Base-by-base conservation (phyloP, 2,113 vertebrate species). In the Ellobius talpinus region DNA sequence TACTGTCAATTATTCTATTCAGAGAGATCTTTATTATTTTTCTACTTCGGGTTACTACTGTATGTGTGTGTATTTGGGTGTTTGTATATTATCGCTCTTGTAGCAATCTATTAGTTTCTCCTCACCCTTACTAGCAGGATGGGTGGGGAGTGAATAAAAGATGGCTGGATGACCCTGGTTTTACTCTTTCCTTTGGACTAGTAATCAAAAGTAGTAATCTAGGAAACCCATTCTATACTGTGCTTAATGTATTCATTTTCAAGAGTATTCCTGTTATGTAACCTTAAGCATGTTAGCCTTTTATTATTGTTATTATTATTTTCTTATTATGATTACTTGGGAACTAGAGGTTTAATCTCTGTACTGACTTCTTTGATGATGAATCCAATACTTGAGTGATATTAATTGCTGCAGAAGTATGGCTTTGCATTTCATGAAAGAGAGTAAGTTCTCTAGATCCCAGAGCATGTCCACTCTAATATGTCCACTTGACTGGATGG, bases 1-100 rank as follows among this genome's bases (percentile, higher is more conserved):
- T 96, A 63, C 8, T 4, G 45, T 66, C 84, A 93, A 81, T 12
- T 58, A 93, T 82, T 95, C 47, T 87, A 78, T 81, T 91, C 79
- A 92, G 39, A 87, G 55, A 95, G 7, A 42, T 14, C 23, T 91
- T 93, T 39, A 77, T 72, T 66, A 39, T 63, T 90, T 90, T 91
- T 92, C 72, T 36, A 61, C 12, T 78, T 61, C 23, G 29, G 74
- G 87, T 91, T 84, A 86, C 74, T 73, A 31, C 1, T 78, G 19
- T 45, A 4, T 66, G 7, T 76, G 7, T 58, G 1, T 63, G 17
- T 70, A 66, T 24, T n/a, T 77, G 3, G 33, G 55, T 76, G 3
- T 29, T 85, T 47, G 7, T 47, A 42, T 86, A 84, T 87, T 86
- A 52, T 84, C 87, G 19, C 26, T 90, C n/a, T 66, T 70, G 39